These are phyloP conservation scores for Actinopyga echinites DNA, from an alignment of 53 echinoderm and acorn worm species.

Conservation along the genomic window DNA sequence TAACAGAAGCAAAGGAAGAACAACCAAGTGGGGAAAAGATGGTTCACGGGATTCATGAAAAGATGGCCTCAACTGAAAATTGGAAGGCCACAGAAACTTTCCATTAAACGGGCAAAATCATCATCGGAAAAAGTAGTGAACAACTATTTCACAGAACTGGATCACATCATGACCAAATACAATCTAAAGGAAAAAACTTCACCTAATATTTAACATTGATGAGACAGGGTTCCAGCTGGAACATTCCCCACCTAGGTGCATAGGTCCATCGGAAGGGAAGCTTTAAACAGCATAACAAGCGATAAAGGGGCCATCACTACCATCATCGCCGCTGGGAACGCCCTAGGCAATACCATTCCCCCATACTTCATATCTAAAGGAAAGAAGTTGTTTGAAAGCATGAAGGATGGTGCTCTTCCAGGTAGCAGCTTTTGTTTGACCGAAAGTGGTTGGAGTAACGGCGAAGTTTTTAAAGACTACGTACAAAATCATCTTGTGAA, in stretches of 20 bases:
- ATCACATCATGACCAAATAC: conserved; percentile 6
- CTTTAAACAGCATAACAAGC: not conserved
- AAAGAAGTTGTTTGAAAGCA: conserved; percentile 17
- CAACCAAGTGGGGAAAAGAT: not conserved
- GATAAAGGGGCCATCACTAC: conserved; percentile 34
- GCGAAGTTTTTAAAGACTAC: not conserved
- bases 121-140: conserved; percentile 11
- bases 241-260: conserved; percentile 33
- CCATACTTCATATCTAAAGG: conserved; percentile 44
- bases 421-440: not conserved
- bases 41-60: conserved; percentile 14
- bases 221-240: conserved; percentile 6
- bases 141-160: conserved; percentile 26
- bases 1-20: not conserved
- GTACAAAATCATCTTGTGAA: conserved; percentile 4
- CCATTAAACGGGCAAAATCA: not conserved
- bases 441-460: conserved; percentile 26
- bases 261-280: not conserved
- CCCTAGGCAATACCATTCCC: conserved; percentile 24
- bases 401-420: not conserved
- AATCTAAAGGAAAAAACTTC: not conserved
- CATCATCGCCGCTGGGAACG: conserved; percentile 42
- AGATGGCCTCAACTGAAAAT: conserved; percentile 44
- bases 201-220: conserved; percentile 22
- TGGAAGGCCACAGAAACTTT: not conserved